Conservation (phyloP, 2,797 vertebrate genomes). For the Sciaenops ocellatus region DNA sequence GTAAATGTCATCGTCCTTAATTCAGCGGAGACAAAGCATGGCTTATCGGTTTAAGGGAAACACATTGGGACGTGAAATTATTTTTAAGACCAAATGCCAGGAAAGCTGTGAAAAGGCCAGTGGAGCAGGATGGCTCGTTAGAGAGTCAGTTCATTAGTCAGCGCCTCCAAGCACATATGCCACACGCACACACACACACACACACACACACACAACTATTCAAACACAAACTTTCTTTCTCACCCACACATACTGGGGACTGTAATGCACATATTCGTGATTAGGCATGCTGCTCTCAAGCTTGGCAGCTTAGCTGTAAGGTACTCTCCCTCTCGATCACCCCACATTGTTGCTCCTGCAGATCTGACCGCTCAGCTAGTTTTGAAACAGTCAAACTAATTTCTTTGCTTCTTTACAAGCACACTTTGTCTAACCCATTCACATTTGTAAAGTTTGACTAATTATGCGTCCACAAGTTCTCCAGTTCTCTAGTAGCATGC, state of each 20-base stretch:
- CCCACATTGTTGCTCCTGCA: slow-evolving; percentile 49
- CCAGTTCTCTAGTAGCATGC: neutral
- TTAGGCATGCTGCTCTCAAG: slow-evolving; percentile 54
- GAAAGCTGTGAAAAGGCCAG: slow-evolving; percentile 85
- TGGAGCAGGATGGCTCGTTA: slow-evolving; percentile 80
- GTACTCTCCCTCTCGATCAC: slow-evolving; percentile 48
- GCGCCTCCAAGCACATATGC: slow-evolving; percentile 55
- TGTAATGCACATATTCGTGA: slow-evolving; percentile 49
- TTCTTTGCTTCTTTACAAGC: slow-evolving; percentile 15
- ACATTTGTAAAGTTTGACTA: slow-evolving; percentile 32
- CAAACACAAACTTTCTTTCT: slow-evolving; percentile 59
- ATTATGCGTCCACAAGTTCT: neutral
- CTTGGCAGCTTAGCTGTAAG: slow-evolving; percentile 54
- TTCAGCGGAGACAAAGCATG: slow-evolving; percentile 83
- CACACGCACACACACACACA: neutral
- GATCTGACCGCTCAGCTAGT: slow-evolving; percentile 68
- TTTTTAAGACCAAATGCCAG: slow-evolving; percentile 87
- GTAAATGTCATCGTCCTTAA: slow-evolving; percentile 88
- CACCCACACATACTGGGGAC: slow-evolving; percentile 37
- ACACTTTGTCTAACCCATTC: slow-evolving; percentile 32
- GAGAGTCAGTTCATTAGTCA: slow-evolving; percentile 84
- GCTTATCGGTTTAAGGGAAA: slow-evolving; percentile 85
- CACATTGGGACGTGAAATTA: slow-evolving; percentile 89
- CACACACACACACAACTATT: slow-evolving; percentile 37
- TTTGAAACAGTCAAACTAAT: slow-evolving; percentile 39